Evolutionary conservation across 2,113 vertebrate genomes (phyloP), one percentile per base, ranked within the genome.

Genomic region (Dasyurus viverrinus): DNA sequence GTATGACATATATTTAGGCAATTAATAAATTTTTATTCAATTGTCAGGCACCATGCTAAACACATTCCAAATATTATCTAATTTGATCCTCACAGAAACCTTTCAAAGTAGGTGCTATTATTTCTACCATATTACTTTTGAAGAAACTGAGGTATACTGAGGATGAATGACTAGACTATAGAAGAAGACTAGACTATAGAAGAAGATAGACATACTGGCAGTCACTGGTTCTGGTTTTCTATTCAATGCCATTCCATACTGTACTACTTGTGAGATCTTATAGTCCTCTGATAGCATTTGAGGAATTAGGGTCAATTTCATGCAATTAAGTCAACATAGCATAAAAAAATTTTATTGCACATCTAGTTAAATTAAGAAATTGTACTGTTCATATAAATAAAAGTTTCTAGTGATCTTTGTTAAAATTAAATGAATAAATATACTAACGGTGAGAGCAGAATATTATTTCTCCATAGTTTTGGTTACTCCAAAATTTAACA

Each of bases 331-430:
- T 54, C 22, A 94, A 8, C 48, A 68, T 53, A 94, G 26, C n/a
- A 89, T 76, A 30, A 90, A 92, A 54, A 27, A 26, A 47, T 93
- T 36, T 52, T 91, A 96, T 97, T 90, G 57, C 76, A 53, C 91
- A 30, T 94, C 89, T 97, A 91, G 53, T 47, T 93, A 91, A 76
- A 89, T 90, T 92, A 7, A 90, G 42, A 90, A 94, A 89, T 14
- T 36, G 36, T 22, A 47, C 0, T 94, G 2, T 94, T 5, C 84
- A 92, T 11, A 93, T 48, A 94, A 90, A 93, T 57, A 47, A 7
- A 92, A 4, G 27, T 90, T 95, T 95, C 93, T 54, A 90, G 25
- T 54, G 76, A 92, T 68, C 27, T 68, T 2, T 68, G 30, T 47
- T 97, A 68, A 52, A 92, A 68, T 92, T 96, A 93, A 22, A 90